Evolutionary conservation across 2,888 invertebrate genomes (phyloP).

Genomic region (Gastrophysa polygoni): DNA sequence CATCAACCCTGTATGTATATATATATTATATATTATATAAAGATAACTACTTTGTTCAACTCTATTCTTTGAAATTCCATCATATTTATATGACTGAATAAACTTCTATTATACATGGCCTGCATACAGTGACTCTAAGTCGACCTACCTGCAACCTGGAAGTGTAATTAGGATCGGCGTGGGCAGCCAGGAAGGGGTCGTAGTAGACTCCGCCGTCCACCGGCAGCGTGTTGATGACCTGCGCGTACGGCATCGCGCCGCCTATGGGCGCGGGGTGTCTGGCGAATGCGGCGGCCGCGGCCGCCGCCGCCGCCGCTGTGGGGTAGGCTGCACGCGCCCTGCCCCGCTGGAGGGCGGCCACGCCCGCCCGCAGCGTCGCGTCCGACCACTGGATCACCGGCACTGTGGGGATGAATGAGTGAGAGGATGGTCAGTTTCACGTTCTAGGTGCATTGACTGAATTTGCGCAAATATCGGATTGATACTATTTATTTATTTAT

Average conservation of each 20-base stretch:
- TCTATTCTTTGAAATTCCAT: too few species aligned
- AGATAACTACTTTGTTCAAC: too few species aligned
- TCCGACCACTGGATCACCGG: slow-evolving; percentile 89
- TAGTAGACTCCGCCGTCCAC: slow-evolving; percentile 84
- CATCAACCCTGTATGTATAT: too few species aligned
- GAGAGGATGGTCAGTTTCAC: too few species aligned
- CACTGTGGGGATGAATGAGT: slow-evolving; percentile 61
- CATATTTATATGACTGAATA: too few species aligned
- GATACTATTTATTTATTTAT: too few species aligned
- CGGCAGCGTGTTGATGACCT: slow-evolving; percentile 58
- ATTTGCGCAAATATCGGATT: too few species aligned
- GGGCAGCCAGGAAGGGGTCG: slow-evolving; percentile 91
- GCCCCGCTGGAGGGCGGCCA: slow-evolving; percentile 83
- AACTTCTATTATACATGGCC: too few species aligned
- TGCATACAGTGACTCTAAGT: not conserved
- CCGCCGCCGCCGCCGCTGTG: slow-evolving; percentile 76
- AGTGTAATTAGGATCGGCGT: slow-evolving; percentile 82
- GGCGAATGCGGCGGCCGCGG: slow-evolving; percentile 71
- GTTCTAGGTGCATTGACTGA: too few species aligned
- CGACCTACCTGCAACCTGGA: slow-evolving; percentile 80
- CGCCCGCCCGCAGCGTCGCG: slow-evolving; percentile 69
- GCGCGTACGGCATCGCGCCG: slow-evolving; percentile 84
- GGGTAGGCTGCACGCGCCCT: slow-evolving; percentile 69
- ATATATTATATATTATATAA: too few species aligned
- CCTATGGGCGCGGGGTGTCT: slow-evolving; percentile 70